Evolutionary conservation across 2,797 vertebrate genomes (phyloP).

Genomic region (Bucorvus abyssinicus): DNA sequence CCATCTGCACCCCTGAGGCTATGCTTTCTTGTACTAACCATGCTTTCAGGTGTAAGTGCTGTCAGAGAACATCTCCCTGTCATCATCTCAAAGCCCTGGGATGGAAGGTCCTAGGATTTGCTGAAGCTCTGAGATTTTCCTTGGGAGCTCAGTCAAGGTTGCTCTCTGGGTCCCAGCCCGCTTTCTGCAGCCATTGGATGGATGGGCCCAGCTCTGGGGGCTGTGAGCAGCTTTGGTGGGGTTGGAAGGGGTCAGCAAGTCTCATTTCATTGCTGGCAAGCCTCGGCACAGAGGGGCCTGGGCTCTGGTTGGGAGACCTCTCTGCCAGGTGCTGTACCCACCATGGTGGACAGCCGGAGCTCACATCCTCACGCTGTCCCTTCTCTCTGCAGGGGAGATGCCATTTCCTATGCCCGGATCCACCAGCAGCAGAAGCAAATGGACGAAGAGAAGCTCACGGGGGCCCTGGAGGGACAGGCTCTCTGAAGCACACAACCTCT

Average conservation of each 20-base stretch:
- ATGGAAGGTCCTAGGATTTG: neutral
- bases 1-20: neutral
- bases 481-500: conserved; percentile 67
- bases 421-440: conserved; percentile 91
- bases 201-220: neutral
- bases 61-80: neutral
- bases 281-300: rapidly evolving
- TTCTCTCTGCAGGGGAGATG: conserved; percentile 84
- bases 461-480: conserved; percentile 69
- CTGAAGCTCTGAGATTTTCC: neutral
- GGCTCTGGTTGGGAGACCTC: rapidly evolving
- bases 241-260: neutral
- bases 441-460: conserved; percentile 85
- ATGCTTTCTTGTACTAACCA: rapidly evolving
- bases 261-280: neutral
- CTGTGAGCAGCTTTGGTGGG: neutral
- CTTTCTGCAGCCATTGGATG: neutral
- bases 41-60: neutral
- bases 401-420: conserved; percentile 89
- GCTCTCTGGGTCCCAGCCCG: neutral
- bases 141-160: neutral
- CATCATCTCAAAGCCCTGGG: neutral
- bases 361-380: rapidly evolving
- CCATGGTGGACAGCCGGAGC: neutral
- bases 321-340: neutral